Evolutionary conservation across 2,888 invertebrate genomes (phyloP), one percentile per base, ranked within the genome.

Genomic region (Gnatocerus cornutus): DNA sequence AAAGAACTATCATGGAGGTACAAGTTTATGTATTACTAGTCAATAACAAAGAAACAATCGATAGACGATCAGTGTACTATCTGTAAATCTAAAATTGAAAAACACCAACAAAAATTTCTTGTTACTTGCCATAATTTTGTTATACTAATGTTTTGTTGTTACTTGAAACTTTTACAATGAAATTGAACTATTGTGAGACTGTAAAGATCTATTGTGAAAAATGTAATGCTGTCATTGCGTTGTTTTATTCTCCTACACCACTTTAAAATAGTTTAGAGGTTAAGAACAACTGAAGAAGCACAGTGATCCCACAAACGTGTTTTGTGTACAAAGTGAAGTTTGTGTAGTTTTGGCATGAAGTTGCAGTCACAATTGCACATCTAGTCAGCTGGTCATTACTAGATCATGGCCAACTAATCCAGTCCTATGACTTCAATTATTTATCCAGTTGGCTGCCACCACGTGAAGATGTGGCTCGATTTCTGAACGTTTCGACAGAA

Each of bases 111-210:
- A 69, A 73, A 73, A 71, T 75, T 76, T 76, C 73, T 79, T 80
- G 79, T 80, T 80, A 79, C 75, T 78, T 79, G 79, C 77, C 77
- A 76, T 76, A 73, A 75, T 78, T 79, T 79, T 79, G 78, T 81
- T 80, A 76, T 79, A 78, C 76, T 76, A 76, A 77, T 80, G 75
- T 79, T 81, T 79, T 80, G 79, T 81, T 81, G 78, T 80, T 78
- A 78, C 75, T 76, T 75, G 71, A 74, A 76, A 76, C 72, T 75
- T 78, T 78, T 78, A 76, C 76, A 74, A 78, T 77, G 73, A 78
- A 76, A 76, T 76, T 77, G 74, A 65, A 77, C 76, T 78, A 79
- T 77, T 79, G 78, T 79, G 77, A 80, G 79, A 80, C 79, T 80
- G 79, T 79, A 77, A 79, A 79, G 77, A 79, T 79, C 79, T 79